Evolutionary conservation across 2,797 vertebrate genomes (phyloP).

Genomic region (Gymnothorax javanicus): DNA sequence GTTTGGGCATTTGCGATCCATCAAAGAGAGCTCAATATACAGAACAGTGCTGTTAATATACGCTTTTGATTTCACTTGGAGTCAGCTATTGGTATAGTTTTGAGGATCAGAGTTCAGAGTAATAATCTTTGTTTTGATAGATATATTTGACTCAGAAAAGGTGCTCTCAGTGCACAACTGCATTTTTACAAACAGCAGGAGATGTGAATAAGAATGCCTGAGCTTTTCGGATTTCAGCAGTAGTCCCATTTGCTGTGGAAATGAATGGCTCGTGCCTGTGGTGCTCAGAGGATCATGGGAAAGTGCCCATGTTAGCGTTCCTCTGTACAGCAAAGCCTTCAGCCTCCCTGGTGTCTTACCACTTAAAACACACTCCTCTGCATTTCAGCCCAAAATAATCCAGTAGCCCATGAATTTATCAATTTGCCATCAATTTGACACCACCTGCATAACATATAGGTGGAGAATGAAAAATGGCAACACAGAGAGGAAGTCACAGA

Average conservation of each 20-base stretch:
- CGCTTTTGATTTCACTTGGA: too few species aligned
- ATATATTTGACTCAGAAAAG: too few species aligned
- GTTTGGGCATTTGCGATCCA: too few species aligned
- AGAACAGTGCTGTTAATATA: too few species aligned
- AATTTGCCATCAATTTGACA: conserved; percentile 25
- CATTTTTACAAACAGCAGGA: background rate
- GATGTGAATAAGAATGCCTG: background rate
- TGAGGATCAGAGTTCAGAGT: too few species aligned
- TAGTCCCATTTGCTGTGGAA: background rate
- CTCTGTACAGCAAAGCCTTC: background rate
- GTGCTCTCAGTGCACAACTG: too few species aligned
- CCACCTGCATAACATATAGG: background rate
- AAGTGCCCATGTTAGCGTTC: background rate
- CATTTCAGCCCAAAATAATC: conserved; percentile 28
- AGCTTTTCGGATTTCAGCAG: background rate
- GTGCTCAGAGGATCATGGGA: background rate
- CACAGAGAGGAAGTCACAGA: background rate
- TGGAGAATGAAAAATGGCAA: background rate
- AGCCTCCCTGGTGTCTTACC: background rate
- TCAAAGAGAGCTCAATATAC: too few species aligned
- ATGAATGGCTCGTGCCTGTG: background rate
- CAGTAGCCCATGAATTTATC: conserved; percentile 22
- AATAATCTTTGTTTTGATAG: too few species aligned
- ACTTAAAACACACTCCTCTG: conserved; percentile 13
- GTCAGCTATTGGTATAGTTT: too few species aligned